Conservation (phyloP, 2,888 invertebrate species). For the Callyntrura sp. region DNA sequence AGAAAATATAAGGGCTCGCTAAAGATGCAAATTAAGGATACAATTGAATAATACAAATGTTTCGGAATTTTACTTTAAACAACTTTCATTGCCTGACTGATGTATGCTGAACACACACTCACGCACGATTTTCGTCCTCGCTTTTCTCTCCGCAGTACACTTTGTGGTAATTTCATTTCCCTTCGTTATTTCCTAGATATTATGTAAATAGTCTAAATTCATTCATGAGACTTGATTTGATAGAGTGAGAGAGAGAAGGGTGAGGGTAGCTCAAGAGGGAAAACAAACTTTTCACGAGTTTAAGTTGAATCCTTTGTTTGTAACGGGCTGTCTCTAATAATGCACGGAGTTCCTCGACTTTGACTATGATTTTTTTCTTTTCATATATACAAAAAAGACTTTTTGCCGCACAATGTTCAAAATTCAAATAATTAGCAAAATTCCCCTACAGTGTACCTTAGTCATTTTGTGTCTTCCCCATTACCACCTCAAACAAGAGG, state of each 20-base stretch:
- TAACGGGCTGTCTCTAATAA: neutral
- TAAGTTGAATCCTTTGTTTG: neutral
- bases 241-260: neutral
- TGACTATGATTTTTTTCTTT: no score
- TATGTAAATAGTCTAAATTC: constrained; percentile 71
- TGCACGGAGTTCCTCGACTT: no score
- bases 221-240: constrained; percentile 63
- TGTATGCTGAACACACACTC: constrained; percentile 13
- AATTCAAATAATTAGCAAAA: no score
- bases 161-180: constrained; percentile 70
- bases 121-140: neutral
- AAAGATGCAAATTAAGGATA: constrained; percentile 72
- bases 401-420: no score
- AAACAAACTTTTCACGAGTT: neutral
- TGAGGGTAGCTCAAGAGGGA: neutral
- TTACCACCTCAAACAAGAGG: no score
- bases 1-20: constrained; percentile 54
- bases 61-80: constrained; percentile 70
- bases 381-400: no score
- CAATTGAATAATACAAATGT: constrained; percentile 73
- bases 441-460: no score
- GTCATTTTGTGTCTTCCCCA: no score
- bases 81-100: constrained; percentile 55
- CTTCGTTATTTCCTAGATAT: constrained; percentile 66
- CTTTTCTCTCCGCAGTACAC: constrained; percentile 10